Conservation (phyloP, 2,888 invertebrate genomes). For the Thereva nobilitata region DNA sequence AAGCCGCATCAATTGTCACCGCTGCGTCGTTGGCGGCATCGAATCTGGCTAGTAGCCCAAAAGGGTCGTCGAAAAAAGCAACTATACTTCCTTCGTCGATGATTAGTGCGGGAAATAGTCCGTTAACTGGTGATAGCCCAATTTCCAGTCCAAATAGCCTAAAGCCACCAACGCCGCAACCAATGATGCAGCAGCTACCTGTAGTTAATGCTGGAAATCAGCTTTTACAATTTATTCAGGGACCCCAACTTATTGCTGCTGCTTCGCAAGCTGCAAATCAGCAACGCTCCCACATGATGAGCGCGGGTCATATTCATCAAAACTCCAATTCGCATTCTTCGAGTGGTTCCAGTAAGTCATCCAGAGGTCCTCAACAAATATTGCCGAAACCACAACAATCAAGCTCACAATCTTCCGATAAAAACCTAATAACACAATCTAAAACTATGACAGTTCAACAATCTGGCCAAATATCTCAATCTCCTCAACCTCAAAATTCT, state of each 20-base stretch:
- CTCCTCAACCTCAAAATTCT: slow-evolving; percentile 47
- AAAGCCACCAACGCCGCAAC: slow-evolving; percentile 57
- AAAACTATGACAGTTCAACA: slow-evolving; percentile 43
- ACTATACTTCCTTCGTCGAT: slow-evolving; percentile 46
- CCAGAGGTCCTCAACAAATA: slow-evolving; percentile 63
- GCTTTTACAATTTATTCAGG: slow-evolving; percentile 47
- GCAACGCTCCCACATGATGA: slow-evolving; percentile 38
- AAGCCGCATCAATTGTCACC: slow-evolving; percentile 52
- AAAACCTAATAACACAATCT: slow-evolving; percentile 41
- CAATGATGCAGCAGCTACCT: slow-evolving; percentile 50
- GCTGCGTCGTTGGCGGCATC: slow-evolving; percentile 57
- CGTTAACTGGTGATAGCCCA: slow-evolving; percentile 57
- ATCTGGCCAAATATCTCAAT: slow-evolving; percentile 52
- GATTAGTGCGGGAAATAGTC: slow-evolving; percentile 51
- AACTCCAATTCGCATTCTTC: slow-evolving; percentile 35
- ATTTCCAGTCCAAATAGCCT: slow-evolving; percentile 57
- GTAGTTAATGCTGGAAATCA: slow-evolving; percentile 47
- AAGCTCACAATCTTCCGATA: slow-evolving; percentile 43
- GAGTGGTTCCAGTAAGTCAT: slow-evolving; percentile 43
- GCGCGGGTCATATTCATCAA: slow-evolving; percentile 19
- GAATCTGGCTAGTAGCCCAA: slow-evolving; percentile 58
- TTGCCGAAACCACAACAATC: slow-evolving; percentile 63
- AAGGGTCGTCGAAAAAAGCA: slow-evolving; percentile 56
- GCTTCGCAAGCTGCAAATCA: slow-evolving; percentile 38
- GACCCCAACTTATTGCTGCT: slow-evolving; percentile 45